Evolutionary conservation across 2,113 vertebrate species (phyloP), one percentile per base, ranked within the genome.

Genomic region (Mellivora capensis): DNA sequence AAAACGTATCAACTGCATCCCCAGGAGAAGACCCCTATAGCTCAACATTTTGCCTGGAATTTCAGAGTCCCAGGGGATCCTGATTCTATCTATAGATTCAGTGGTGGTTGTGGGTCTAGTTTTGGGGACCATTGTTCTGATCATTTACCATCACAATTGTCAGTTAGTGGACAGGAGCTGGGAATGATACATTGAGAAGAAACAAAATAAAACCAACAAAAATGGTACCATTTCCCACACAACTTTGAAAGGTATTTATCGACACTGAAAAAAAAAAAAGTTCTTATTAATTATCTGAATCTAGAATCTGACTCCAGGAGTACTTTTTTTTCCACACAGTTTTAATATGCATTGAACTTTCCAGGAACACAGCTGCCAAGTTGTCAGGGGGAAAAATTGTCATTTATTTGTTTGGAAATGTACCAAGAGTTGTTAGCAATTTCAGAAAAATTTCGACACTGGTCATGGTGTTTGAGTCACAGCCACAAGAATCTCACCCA

Each of bases 391-490:
- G 77, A 67, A 85, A 85, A 85, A 61, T 85, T 57, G 83, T 29
- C n/a, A 54, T 59, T 87, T 39, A 31, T 95, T 93, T 67, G 74
- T 77, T 83, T 97, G 95, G 87, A 91, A 91, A 44, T 4, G 9
- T 27, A 59, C 95, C 93, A 95, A 81, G 71, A 14, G 61, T 80
- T 17, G 34, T 74, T 49, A 83, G n/a, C 77, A 12, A 37, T 90
- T 87, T 77, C 69, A 79, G 86, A 72, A 64, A 79, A 64, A 84
- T 62, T n/a, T 44, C 49, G 31, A 3, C 27, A 17, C 31, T 1
- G 20, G 3, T 82, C 49, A 4, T 44, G 42, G n/a, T 18, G 31
- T 29, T 57, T 6, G n/a, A 79, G 54, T 29, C 14, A 0, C 9
- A 12, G 64, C 42, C 23, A 25, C 1, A 2, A 39, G 37, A 1